These are phyloP conservation scores for Merluccius polli DNA, from an alignment of 2,797 vertebrate species.

Conservation along the genomic window DNA sequence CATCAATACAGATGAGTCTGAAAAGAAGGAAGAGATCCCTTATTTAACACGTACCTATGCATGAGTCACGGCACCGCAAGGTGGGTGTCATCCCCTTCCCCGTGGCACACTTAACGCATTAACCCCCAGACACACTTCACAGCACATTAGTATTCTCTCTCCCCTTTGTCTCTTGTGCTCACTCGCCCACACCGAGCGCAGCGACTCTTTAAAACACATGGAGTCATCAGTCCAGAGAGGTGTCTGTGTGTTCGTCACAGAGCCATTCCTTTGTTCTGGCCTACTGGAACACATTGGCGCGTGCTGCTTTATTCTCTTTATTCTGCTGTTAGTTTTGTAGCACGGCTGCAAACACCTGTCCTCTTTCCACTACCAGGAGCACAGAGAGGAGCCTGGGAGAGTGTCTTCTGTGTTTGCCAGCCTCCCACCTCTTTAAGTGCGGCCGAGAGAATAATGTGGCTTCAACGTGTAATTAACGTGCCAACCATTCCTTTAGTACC, in stretches of 20 bases:
- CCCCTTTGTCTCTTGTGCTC: background rate
- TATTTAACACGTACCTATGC: background rate
- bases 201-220: too few relatives aligned
- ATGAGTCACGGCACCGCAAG: background rate
- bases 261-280: background rate
- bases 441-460: background rate
- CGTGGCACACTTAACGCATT: background rate
- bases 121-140: background rate
- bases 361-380: background rate
- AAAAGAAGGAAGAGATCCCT: too few relatives aligned
- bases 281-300: background rate
- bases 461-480: background rate
- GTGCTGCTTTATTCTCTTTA: background rate
- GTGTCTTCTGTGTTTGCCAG: background rate
- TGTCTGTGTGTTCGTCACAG: background rate
- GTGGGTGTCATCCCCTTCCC: background rate
- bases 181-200: background rate
- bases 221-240: background rate
- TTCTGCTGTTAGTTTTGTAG: background rate
- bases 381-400: background rate
- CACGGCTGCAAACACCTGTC: background rate
- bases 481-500: background rate
- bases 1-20: too few relatives aligned
- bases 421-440: background rate
- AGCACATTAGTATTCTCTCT: background rate